phyloP scores from a whole-genome alignment of 1,140 invertebrate species.

The Leucophenga varia region DNA sequence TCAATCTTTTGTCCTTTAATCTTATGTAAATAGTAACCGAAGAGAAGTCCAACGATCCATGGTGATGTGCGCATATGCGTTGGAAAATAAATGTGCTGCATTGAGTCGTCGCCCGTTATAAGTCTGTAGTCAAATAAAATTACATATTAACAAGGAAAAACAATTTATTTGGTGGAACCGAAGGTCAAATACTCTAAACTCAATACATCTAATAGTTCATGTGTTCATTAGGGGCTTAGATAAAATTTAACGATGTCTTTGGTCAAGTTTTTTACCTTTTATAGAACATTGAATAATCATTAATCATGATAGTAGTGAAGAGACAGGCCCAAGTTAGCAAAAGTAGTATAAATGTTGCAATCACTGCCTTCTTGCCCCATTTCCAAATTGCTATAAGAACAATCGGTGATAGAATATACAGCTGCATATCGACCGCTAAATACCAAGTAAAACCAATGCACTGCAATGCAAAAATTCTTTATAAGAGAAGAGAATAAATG shows the following conservation, averaged over 20 bases:
- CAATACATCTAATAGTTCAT: no score
- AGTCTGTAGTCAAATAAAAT: neutral
- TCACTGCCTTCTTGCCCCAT: no score
- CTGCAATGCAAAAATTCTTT: constrained; percentile 57
- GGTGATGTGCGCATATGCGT: constrained; percentile 55
- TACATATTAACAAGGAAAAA: neutral
- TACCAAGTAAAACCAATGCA: constrained; percentile 89
- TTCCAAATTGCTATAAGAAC: constrained; percentile 67
- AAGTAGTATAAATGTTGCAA: no score
- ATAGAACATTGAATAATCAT: no score
- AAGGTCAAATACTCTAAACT: no score
- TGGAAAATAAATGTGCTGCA: constrained; percentile 22
- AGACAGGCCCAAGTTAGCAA: no score
- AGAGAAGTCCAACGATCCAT: constrained; percentile 62
- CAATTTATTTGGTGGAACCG: no score
- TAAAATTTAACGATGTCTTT: neutral
- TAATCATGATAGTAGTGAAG: no score
- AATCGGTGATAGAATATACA: constrained; percentile 73
- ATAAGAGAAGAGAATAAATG: no score
- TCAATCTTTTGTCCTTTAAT: constrained; percentile 11
- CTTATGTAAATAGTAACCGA: constrained; percentile 18
- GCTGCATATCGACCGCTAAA: constrained; percentile 78
- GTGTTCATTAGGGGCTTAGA: no score
- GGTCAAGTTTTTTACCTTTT: neutral
- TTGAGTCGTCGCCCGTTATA: neutral